Conservation (phyloP, 1,140 invertebrate species). For the Drosophila funebris region DNA sequence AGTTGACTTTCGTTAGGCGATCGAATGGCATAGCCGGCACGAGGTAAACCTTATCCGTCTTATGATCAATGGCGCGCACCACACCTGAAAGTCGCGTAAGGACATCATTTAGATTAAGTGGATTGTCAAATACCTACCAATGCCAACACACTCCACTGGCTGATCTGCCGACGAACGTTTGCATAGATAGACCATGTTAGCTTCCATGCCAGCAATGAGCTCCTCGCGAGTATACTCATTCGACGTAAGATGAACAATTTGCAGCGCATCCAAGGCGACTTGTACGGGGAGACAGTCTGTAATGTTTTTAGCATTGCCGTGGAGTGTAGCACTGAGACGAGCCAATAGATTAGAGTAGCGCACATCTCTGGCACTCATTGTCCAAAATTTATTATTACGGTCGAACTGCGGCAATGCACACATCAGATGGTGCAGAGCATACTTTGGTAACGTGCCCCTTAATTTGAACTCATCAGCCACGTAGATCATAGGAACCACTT, state of each 20-base stretch:
- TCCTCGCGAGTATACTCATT: constrained; percentile 31
- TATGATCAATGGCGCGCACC: constrained; percentile 69
- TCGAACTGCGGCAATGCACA: constrained; percentile 42
- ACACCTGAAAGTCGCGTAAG: constrained; percentile 52
- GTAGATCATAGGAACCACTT: constrained; percentile 54
- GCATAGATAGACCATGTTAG: constrained; percentile 78
- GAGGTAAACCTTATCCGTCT: constrained; percentile 51
- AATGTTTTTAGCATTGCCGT: constrained; percentile 54
- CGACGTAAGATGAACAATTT: constrained; percentile 39
- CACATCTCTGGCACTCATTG: constrained; percentile 71
- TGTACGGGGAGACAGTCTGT: constrained; percentile 48
- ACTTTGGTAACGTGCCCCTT: constrained; percentile 6
- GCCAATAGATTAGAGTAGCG: constrained; percentile 68
- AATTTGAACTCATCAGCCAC: constrained; percentile 36
- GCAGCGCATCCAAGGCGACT: constrained; percentile 44
- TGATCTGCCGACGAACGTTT: background rate
- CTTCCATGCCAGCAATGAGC: constrained; percentile 64
- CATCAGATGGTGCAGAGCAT: constrained; percentile 41
- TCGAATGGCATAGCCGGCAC: constrained; percentile 53
- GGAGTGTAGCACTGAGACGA: constrained; percentile 55
- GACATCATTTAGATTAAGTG: no score
- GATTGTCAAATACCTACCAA: constrained; percentile 50
- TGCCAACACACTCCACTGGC: constrained; percentile 62
- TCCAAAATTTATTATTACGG: constrained; percentile 41
- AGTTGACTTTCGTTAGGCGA: constrained; percentile 53